phyloP scores from a whole-genome alignment of 1,140 invertebrate species.

The Plectus sambesii region DNA sequence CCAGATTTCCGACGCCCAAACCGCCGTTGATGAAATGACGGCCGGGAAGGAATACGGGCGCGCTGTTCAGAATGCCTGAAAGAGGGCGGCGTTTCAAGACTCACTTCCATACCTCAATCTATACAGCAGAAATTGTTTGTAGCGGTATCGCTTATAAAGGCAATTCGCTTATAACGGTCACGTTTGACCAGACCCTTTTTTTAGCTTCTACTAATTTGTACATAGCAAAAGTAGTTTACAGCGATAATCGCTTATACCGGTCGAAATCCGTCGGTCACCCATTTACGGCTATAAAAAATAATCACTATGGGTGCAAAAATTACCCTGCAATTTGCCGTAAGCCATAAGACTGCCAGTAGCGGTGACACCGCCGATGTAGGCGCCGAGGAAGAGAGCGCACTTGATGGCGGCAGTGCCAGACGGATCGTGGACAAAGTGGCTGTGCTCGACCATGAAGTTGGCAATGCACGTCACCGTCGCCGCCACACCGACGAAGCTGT shows the following conservation, averaged over 20 bases:
- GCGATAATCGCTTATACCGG: too few relatives aligned
- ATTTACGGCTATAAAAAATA: not conserved
- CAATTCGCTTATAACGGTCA: too few relatives aligned
- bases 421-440: conserved; percentile 68
- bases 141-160: too few relatives aligned
- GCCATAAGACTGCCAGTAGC: conserved; percentile 76
- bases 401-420: conserved; percentile 67
- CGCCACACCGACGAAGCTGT: conserved; percentile 73
- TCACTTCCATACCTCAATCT: too few relatives aligned
- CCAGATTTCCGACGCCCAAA: conserved; percentile 60
- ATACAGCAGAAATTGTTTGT: too few relatives aligned
- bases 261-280: not conserved
- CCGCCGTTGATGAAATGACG: conserved; percentile 63
- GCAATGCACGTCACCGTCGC: conserved; percentile 72
- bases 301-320: too few relatives aligned
- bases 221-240: not conserved
- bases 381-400: conserved; percentile 72
- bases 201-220: not conserved
- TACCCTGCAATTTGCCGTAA: conserved; percentile 75
- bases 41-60: conserved; percentile 68
- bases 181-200: too few relatives aligned
- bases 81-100: too few relatives aligned
- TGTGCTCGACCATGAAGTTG: conserved; percentile 70
- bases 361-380: conserved; percentile 77
- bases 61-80: conserved; percentile 61